Evolutionary conservation across 2,113 vertebrate genomes (phyloP), one percentile per base, ranked within the genome.

Genomic region (Peucedramus taeniatus): DNA sequence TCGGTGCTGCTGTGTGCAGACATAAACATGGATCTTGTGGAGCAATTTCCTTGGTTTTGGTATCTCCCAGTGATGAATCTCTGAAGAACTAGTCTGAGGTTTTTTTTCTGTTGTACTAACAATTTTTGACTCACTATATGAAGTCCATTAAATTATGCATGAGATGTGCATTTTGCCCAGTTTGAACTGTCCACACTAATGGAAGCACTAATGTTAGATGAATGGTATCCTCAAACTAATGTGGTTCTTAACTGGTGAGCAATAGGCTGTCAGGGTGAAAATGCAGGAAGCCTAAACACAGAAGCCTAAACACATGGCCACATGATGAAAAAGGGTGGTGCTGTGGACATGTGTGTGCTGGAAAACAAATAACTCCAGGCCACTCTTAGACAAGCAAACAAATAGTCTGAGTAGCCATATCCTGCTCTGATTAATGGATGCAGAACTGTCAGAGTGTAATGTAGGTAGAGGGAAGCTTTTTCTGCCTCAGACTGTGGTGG

Each of bases 111-210:
- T 56, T 86, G 70, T 77, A 39, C 35, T 83, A 83, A 91, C 78
- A 65, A 70, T 45, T 94, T 93, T 96, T 89, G 86, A 81, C 87
- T 96, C 47, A 0, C 85, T 92, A 8, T 80, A 42, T 87, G 86
- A 94, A 89, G 44, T 13, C 63, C 59, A 47, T 83, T 94, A 87
- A 93, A 96, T 96, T 74, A 93, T 93, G 86, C 60, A 94, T 57
- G 90, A 94, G 93, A 57, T 72, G 61, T 89, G 72, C 82, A 56
- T 83, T 97, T 83, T 93, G 70, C 71, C 90, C 71, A 44, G 78
- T 92, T 94, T 86, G 86, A 95, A 78, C 81, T 91, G 87, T 90
- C 90, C 71, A 26, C 30, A 2, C 78, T 94, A 94, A 94, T 95
- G 89, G 92, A 92, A 94, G 87, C 53, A 24, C 63, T 94, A 60